A percentile compares a stretch with the other conserved stretches of the same genome.
Conservation (phyloP, 2,888 invertebrate genomes). For the Marronus borbonicus region DNA sequence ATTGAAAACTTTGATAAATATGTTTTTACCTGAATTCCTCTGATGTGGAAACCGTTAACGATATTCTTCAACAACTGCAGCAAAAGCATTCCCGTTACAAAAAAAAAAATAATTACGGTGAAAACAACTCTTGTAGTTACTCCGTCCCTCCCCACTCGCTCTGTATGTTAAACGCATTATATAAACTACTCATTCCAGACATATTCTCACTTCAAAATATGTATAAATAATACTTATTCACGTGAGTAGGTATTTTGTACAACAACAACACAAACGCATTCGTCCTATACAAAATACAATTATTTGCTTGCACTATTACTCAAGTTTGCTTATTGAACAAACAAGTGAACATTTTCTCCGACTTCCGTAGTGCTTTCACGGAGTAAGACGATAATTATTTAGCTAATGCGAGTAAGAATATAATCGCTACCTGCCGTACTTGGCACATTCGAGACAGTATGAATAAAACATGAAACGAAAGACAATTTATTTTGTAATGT, state of each 20-base stretch:
- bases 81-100: too few relatives aligned
- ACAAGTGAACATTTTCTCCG: constrained; percentile 3
- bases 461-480: constrained; percentile 39
- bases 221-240: neutral
- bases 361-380: neutral
- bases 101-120: too few relatives aligned
- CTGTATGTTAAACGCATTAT: neutral
- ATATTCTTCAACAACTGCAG: too few relatives aligned
- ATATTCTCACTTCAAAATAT: neutral
- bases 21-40: too few relatives aligned
- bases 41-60: too few relatives aligned
- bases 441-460: constrained; percentile 22
- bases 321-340: constrained; percentile 20
- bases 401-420: constrained; percentile 16
- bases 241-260: too few relatives aligned
- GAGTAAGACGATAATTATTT: constrained; percentile 26
- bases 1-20: too few relatives aligned
- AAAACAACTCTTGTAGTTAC: too few relatives aligned
- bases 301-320: neutral
- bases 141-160: too few relatives aligned
- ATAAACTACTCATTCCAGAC: neutral
- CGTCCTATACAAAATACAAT: neutral
- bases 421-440: constrained; percentile 29
- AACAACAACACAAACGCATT: too few relatives aligned
- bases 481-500: constrained; percentile 40